Evolutionary conservation across 2,113 vertebrate species (phyloP).

Genomic region (Perca schrenkii): DNA sequence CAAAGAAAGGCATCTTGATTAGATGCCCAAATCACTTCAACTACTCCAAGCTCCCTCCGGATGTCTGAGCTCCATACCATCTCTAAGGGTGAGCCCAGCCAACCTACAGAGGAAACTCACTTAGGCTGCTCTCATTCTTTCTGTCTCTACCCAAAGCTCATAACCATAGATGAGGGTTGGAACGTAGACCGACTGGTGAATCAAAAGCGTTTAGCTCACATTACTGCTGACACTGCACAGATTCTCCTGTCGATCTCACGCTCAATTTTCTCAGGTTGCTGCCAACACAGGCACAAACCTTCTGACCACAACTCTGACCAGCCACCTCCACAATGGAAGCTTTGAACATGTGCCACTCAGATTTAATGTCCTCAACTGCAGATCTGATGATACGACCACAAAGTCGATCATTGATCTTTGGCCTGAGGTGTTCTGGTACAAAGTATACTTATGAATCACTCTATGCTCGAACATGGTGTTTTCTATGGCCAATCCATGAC

Average conservation of each 20-base stretch:
- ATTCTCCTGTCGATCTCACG: not conserved
- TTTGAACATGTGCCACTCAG: not conserved
- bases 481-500: not conserved
- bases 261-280: not conserved
- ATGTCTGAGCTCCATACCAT: not conserved
- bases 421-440: not conserved
- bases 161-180: not conserved
- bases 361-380: not conserved
- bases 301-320: not conserved
- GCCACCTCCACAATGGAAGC: not conserved
- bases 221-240: not conserved
- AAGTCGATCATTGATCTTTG: not conserved
- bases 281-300: not conserved
- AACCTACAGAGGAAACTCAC: not conserved
- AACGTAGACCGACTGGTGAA: not conserved
- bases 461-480: not conserved
- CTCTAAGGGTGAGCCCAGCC: not conserved
- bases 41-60: not conserved
- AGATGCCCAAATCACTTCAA: not conserved
- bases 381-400: not conserved
- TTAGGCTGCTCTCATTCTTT: not conserved
- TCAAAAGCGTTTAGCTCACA: not conserved
- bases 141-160: not conserved
- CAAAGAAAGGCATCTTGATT: not conserved
- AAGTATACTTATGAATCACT: conserved; percentile 1